Conservation (phyloP, 2,113 vertebrate species). For the Limnothrissa miodon region DNA sequence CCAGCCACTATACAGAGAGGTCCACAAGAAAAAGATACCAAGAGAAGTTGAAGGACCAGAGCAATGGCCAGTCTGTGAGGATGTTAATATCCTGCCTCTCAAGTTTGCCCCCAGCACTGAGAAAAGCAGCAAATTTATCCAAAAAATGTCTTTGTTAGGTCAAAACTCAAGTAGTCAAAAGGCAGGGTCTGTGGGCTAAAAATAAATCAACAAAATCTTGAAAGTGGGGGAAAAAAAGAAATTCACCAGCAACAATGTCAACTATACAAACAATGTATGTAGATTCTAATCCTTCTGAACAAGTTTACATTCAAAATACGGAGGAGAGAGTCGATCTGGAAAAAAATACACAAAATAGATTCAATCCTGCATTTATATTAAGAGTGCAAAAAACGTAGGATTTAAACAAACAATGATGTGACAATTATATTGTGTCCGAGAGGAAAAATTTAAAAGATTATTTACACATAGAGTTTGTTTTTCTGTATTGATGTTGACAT, state of each 20-base stretch:
- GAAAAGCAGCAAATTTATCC: constrained; percentile 11
- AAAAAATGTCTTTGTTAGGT: constrained; percentile 1
- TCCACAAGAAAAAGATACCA: not conserved
- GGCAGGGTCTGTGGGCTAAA: not conserved
- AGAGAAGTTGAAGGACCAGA: not conserved
- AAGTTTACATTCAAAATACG: constrained; percentile 4
- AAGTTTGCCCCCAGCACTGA: constrained; percentile 18
- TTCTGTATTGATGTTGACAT: not conserved
- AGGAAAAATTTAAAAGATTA: constrained; percentile 15
- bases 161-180: not conserved
- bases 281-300: not conserved
- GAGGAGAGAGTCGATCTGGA: not conserved
- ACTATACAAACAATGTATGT: not conserved
- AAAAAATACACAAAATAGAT: not conserved
- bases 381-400: not conserved
- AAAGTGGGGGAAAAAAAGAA: not conserved
- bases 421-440: not conserved
- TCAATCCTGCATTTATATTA: not conserved
- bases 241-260: not conserved
- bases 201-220: not conserved
- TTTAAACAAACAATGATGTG: not conserved
- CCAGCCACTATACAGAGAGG: not conserved
- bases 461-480: constrained; percentile 8
- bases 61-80: constrained; percentile 19
- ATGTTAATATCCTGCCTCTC: not conserved